phyloP scores from a whole-genome alignment of 2,797 vertebrate species.

The Sylvilagus floridanus region DNA sequence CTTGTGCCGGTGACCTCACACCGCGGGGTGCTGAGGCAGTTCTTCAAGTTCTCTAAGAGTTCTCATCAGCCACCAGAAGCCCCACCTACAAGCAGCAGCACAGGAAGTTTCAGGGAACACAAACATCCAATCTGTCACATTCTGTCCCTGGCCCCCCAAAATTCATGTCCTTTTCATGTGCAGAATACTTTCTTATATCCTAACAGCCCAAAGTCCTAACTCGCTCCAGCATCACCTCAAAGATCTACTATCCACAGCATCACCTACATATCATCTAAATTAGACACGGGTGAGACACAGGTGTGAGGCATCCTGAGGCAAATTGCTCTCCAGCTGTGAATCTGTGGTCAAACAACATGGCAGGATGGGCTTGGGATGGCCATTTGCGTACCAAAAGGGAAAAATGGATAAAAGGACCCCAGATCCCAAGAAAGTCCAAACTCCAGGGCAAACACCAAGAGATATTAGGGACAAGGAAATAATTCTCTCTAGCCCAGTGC shows the following conservation, averaged over 20 bases:
- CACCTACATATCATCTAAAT: background rate
- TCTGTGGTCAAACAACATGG: background rate
- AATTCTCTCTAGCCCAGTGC: background rate
- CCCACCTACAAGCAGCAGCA: background rate
- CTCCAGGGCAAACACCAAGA: background rate
- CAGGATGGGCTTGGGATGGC: background rate
- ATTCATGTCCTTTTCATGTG: background rate
- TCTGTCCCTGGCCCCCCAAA: background rate
- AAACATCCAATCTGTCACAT: background rate
- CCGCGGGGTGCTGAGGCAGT: background rate
- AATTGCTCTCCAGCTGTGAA: background rate
- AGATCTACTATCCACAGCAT: background rate
- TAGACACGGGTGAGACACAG: background rate
- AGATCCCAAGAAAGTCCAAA: background rate
- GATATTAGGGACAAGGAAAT: background rate
- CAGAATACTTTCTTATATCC: background rate
- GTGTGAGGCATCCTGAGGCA: background rate
- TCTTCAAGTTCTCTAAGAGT: background rate
- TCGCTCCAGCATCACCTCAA: background rate
- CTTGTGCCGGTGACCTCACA: background rate
- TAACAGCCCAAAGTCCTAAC: background rate
- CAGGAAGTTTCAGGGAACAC: background rate
- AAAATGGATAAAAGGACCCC: background rate
- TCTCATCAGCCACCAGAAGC: background rate
- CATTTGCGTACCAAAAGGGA: background rate